Conservation (phyloP, 2,888 invertebrate genomes). For the Molanna angustata region DNA sequence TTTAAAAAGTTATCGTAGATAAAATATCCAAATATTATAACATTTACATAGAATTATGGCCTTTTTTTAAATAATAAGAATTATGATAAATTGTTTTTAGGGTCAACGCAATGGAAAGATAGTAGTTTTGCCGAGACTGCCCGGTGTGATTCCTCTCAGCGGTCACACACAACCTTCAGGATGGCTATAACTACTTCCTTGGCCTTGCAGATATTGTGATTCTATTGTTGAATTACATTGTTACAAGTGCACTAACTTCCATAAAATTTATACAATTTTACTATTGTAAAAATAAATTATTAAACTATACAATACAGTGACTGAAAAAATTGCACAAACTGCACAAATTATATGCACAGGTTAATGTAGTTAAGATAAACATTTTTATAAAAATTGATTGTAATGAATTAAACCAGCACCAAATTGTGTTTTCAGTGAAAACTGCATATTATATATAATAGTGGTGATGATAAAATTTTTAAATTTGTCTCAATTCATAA, state of each 20-base stretch:
- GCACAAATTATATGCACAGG: slow-evolving; percentile 14
- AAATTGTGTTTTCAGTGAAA: slow-evolving; percentile 17
- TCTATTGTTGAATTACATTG: slow-evolving; percentile 5
- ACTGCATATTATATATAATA: too few relatives aligned
- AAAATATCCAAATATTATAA: too few relatives aligned
- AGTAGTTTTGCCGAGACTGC: slow-evolving; percentile 62
- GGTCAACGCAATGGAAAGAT: slow-evolving; percentile 56
- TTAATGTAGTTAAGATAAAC: slow-evolving; percentile 1
- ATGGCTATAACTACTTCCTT: slow-evolving; percentile 54
- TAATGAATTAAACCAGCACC: not conserved
- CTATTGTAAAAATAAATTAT: not conserved
- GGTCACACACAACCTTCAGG: slow-evolving; percentile 70
- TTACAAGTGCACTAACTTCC: slow-evolving; percentile 2
- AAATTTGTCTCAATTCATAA: too few relatives aligned
- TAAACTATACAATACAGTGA: slow-evolving; percentile 9
- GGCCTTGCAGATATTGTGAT: not conserved
- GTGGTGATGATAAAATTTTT: too few relatives aligned
- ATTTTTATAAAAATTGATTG: not conserved
- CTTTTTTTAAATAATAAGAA: too few relatives aligned
- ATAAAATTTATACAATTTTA: not conserved
- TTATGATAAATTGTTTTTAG: too few relatives aligned
- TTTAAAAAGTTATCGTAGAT: too few relatives aligned
- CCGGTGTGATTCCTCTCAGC: slow-evolving; percentile 72
- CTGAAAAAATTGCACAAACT: slow-evolving; percentile 23
- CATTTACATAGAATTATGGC: too few relatives aligned